phyloP scores from a whole-genome alignment of 2,113 vertebrate genomes.

The Pterophyllum scalare region DNA sequence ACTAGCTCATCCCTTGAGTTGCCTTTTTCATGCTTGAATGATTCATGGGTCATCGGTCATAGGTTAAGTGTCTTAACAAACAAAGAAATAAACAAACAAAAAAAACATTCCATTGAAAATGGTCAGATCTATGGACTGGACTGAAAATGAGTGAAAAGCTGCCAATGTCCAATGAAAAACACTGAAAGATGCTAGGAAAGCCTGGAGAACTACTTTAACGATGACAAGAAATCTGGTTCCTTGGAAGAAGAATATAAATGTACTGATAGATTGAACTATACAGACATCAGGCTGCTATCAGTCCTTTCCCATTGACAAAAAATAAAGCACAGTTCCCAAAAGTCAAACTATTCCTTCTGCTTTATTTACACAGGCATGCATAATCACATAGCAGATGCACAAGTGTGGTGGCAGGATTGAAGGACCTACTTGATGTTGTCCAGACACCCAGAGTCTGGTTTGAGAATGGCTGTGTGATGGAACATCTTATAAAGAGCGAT shows the following conservation, averaged over 20 bases:
- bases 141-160: background rate
- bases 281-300: background rate
- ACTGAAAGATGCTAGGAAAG: background rate
- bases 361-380: conserved; percentile 15
- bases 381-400: background rate
- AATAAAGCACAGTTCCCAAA: background rate
- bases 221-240: background rate
- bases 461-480: conserved; percentile 98
- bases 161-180: too few relatives aligned
- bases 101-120: background rate
- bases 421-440: conserved; percentile 99
- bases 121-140: background rate
- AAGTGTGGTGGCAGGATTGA: background rate
- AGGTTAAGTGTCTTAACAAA: background rate
- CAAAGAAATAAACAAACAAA: background rate
- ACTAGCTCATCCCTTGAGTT: background rate
- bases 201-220: background rate
- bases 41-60: too few relatives aligned
- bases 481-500: conserved; percentile 99
- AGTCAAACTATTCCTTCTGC: background rate
- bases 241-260: background rate
- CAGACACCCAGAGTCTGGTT: conserved; percentile 98
- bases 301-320: background rate
- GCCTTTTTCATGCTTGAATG: background rate
- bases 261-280: background rate